phyloP scores from a whole-genome alignment of 2,888 invertebrate genomes.

The Lobophora halterata region DNA sequence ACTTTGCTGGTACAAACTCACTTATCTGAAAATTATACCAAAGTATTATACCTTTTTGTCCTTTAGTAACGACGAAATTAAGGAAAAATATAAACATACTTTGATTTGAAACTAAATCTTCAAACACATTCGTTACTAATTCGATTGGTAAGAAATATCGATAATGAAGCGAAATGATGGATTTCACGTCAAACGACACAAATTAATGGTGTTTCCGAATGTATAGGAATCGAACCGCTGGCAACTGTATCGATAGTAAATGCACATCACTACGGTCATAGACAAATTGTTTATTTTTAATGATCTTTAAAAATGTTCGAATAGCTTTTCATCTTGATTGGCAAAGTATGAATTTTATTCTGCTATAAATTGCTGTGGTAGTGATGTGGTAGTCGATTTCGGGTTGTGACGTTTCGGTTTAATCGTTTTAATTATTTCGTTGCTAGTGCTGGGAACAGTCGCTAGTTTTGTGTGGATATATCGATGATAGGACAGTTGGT shows the following conservation, averaged over 20 bases:
- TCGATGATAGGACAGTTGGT: slow-evolving; percentile 26
- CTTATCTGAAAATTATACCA: too few relatives aligned
- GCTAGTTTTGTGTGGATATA: slow-evolving; percentile 17
- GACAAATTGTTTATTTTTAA: slow-evolving; percentile 12
- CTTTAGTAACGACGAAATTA: too few relatives aligned
- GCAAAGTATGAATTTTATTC: slow-evolving; percentile 1
- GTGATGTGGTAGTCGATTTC: slow-evolving; percentile 24
- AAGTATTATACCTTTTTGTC: too few relatives aligned
- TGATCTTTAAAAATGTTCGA: slow-evolving; percentile 1
- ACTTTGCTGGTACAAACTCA: too few relatives aligned
- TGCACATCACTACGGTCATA: slow-evolving; percentile 25
- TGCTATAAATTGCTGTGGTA: slow-evolving; percentile 11
- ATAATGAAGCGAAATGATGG: slow-evolving; percentile 26
- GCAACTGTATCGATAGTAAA: slow-evolving; percentile 31
- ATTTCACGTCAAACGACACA: slow-evolving; percentile 21
- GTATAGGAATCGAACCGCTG: slow-evolving; percentile 28
- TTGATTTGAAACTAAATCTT: too few relatives aligned
- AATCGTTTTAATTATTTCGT: slow-evolving; percentile 15
- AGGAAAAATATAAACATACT: too few relatives aligned
- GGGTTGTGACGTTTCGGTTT: slow-evolving; percentile 29
- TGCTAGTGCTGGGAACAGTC: slow-evolving; percentile 17
- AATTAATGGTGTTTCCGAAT: slow-evolving; percentile 34
- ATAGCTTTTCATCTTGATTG: neutral
- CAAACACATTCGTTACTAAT: neutral
- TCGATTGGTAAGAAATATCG: slow-evolving; percentile 14